A percentile compares a stretch with the other conserved stretches of the same genome.
phyloP scores from a whole-genome alignment of 2,888 invertebrate species.

The Bembecia ichneumoniformis region DNA sequence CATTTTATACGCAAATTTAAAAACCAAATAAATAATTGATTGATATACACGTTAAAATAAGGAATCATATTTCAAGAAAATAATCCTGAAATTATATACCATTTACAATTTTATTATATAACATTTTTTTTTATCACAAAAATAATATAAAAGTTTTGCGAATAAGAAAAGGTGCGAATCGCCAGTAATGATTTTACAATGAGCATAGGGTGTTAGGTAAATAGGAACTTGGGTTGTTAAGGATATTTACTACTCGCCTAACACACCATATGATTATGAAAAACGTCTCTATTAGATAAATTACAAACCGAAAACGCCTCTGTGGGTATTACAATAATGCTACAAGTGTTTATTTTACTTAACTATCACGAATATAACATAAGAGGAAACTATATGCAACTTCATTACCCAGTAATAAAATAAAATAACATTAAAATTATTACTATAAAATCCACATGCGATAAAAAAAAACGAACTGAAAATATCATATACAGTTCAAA shows the following conservation, averaged over 20 bases:
- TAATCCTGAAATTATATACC: constrained; percentile 23
- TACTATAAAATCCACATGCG: constrained; percentile 32
- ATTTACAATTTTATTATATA: constrained; percentile 22
- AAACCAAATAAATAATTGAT: constrained; percentile 37
- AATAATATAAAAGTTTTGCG: constrained; percentile 17
- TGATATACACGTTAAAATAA: constrained; percentile 21
- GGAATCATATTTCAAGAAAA: constrained; percentile 13
- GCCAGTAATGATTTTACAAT: constrained; percentile 33
- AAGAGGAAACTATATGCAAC: constrained; percentile 49
- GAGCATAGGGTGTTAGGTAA: constrained; percentile 12
- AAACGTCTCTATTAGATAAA: constrained; percentile 26
- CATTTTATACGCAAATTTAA: constrained; percentile 9
- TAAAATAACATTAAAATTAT: constrained; percentile 30
- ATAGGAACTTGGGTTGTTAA: not conserved
- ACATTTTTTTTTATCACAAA: constrained; percentile 30
- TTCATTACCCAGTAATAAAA: constrained; percentile 33
- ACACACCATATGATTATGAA: constrained; percentile 4
- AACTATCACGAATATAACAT: constrained; percentile 67
- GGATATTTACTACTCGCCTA: constrained; percentile 24
- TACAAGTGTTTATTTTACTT: constrained; percentile 50
- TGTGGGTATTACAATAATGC: constrained; percentile 45
- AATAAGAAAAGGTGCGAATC: constrained; percentile 27
- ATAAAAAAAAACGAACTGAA: constrained; percentile 34
- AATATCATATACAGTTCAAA: constrained; percentile 44
- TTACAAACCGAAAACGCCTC: constrained; percentile 54